phyloP scores from a whole-genome alignment of 2,113 vertebrate species.

The Etia nguti region DNA sequence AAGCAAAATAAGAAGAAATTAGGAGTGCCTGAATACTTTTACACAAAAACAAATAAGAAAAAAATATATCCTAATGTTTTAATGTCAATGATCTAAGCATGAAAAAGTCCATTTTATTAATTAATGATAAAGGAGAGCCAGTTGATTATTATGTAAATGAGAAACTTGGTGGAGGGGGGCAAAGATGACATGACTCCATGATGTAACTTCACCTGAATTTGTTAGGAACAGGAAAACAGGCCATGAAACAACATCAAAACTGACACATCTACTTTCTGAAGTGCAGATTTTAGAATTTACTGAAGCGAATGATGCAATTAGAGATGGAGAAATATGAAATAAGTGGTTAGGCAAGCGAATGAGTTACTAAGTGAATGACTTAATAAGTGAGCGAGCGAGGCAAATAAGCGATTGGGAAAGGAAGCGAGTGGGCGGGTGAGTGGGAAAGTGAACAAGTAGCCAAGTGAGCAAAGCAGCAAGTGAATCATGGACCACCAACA shows the following conservation, averaged over 20 bases:
- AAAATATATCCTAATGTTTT: not conserved
- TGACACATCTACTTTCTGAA: not conserved
- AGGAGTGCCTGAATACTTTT: not conserved
- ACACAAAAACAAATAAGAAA: not conserved
- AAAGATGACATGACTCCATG: not conserved
- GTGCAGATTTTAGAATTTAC: not conserved
- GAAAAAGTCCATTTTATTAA: not conserved
- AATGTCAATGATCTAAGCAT: not conserved
- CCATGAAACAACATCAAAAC: not conserved
- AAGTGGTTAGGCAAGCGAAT: not conserved
- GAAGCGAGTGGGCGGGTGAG: not conserved
- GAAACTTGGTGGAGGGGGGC: not conserved
- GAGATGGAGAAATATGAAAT: not conserved
- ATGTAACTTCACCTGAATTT: not conserved
- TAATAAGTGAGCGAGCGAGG: not conserved
- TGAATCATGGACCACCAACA: not conserved
- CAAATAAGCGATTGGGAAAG: not conserved
- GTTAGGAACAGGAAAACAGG: not conserved
- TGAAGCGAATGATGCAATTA: not conserved
- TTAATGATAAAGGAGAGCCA: not conserved
- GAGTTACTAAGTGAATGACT: not conserved
- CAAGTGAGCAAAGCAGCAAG: not conserved
- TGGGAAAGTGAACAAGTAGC: not conserved
- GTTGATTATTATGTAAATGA: not conserved
- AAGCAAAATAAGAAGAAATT: not conserved